These are phyloP conservation scores for Myocastor coypus DNA, from an alignment of 2,113 vertebrate genomes.

Conservation along the genomic window DNA sequence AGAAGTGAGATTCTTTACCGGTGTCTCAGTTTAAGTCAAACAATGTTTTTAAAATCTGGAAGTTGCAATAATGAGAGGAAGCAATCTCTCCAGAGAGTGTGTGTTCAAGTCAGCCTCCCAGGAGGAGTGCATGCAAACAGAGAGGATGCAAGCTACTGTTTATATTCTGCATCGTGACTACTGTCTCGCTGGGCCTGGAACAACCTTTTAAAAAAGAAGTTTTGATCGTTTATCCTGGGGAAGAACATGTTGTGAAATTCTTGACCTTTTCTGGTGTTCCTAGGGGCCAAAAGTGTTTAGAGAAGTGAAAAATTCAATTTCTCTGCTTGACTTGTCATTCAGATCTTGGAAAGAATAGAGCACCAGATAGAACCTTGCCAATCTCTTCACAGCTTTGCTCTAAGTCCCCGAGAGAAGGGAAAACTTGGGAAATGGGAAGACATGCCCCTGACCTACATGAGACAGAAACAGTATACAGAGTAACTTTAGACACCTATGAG, in stretches of 20 bases:
- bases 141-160: not conserved
- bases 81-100: not conserved
- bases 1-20: not conserved
- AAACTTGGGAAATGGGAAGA: not conserved
- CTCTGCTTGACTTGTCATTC: constrained; percentile 62
- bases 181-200: constrained; percentile 38
- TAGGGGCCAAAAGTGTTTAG: constrained; percentile 74
- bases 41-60: not conserved
- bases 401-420: not conserved
- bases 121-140: not conserved
- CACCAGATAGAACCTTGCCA: constrained; percentile 61
- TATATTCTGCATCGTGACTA: not conserved
- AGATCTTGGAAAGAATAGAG: constrained; percentile 61
- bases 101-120: constrained; percentile 13
- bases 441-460: not conserved
- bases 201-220: constrained; percentile 66
- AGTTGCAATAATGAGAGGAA: not conserved
- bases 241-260: constrained; percentile 65
- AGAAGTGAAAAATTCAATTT: constrained; percentile 80
- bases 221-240: constrained; percentile 57
- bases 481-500: not conserved
- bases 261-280: constrained; percentile 80
- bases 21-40: not conserved
- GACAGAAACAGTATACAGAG: not conserved
- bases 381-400: constrained; percentile 17